Evolutionary conservation across 2,113 vertebrate genomes (phyloP).

Genomic region (Anhinga anhinga): DNA sequence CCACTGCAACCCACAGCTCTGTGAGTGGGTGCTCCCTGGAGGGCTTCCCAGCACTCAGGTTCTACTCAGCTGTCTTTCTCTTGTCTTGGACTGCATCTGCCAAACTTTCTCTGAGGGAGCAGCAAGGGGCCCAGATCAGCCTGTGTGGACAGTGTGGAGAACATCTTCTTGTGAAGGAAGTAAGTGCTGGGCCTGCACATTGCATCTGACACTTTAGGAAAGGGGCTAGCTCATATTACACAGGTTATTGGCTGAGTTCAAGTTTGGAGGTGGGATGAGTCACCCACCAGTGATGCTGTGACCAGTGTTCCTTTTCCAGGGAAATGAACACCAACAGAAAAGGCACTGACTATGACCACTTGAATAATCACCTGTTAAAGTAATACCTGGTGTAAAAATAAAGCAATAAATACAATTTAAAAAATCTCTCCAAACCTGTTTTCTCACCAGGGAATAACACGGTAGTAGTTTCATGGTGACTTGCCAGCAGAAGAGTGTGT

Average conservation of each 20-base stretch:
- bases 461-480: rapidly evolving
- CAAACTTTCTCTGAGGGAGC: not conserved
- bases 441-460: not conserved
- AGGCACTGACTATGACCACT: not conserved
- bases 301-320: not conserved
- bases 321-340: not conserved
- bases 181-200: rapidly evolving
- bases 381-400: not conserved
- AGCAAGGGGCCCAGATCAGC: not conserved
- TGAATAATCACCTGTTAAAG: not conserved
- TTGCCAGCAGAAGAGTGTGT: not conserved
- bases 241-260: not conserved
- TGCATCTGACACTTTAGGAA: not conserved
- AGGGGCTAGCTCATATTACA: not conserved
- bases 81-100: not conserved
- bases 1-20: not conserved
- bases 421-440: not conserved
- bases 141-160: not conserved
- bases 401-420: not conserved
- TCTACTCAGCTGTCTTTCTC: not conserved
- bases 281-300: not conserved
- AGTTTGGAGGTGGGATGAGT: not conserved
- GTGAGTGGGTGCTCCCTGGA: not conserved
- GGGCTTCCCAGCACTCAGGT: not conserved
- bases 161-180: not conserved